phyloP scores from a whole-genome alignment of 1,140 invertebrate genomes.

The Aleiodes sp. region DNA sequence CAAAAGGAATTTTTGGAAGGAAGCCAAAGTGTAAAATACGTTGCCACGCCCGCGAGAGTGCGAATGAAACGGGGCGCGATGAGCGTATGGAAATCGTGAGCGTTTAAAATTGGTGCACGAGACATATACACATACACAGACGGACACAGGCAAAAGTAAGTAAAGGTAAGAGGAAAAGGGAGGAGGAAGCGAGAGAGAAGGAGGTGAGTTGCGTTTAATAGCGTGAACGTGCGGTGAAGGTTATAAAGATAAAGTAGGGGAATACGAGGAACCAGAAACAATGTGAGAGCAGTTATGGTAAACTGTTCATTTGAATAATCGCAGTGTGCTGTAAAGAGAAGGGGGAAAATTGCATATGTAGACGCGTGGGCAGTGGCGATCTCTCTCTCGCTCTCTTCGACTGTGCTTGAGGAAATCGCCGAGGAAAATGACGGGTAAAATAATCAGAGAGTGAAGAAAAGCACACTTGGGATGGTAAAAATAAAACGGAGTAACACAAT shows the following conservation, averaged over 20 bases:
- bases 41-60: constrained; percentile 31
- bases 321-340: not conserved
- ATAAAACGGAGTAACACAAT: constrained; percentile 10
- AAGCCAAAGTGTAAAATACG: constrained; percentile 28
- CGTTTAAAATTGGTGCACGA: constrained; percentile 35
- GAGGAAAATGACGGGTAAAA: too few relatives aligned
- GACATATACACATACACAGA: too few relatives aligned
- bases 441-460: not conserved
- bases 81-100: constrained; percentile 35
- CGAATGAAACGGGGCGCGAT: constrained; percentile 34
- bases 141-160: too few relatives aligned
- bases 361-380: not conserved
- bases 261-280: constrained; percentile 29
- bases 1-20: constrained; percentile 9
- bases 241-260: constrained; percentile 26
- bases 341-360: not conserved
- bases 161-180: constrained; percentile 27
- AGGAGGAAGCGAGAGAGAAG: not conserved
- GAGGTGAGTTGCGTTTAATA: constrained; percentile 26
- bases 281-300: constrained; percentile 44
- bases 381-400: too few relatives aligned
- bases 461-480: not conserved
- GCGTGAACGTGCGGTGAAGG: constrained; percentile 23
- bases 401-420: too few relatives aligned
- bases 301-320: constrained; percentile 47